Evolutionary conservation across 2,888 invertebrate species (phyloP).

Genomic region (Drosophila kambysellisi): DNA sequence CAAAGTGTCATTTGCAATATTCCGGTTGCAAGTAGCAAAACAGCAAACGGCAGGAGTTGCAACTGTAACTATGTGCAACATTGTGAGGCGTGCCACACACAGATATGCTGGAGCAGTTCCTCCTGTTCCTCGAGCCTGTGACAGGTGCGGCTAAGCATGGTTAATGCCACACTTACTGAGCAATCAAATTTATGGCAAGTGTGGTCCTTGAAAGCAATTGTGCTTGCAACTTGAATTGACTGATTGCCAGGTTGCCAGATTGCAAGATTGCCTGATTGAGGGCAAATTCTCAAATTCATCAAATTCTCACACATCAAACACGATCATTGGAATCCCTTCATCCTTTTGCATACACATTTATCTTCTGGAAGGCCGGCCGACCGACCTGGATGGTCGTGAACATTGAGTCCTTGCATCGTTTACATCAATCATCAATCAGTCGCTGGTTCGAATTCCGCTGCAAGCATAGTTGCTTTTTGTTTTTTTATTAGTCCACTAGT

Average conservation of each 20-base stretch:
- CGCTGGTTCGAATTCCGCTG: too few relatives aligned
- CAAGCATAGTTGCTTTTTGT: too few relatives aligned
- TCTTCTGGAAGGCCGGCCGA: too few relatives aligned
- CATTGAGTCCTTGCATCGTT: too few relatives aligned
- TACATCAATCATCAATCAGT: too few relatives aligned
- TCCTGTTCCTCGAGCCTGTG: too few relatives aligned
- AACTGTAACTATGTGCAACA: background rate
- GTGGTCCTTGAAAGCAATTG: background rate
- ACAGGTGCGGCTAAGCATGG: slow-evolving; percentile 17
- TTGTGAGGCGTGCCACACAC: background rate
- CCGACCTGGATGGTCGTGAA: too few relatives aligned
- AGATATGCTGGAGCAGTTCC: too few relatives aligned
- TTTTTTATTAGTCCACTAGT: too few relatives aligned
- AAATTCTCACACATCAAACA: background rate
- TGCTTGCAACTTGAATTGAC: background rate
- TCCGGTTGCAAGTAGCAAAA: slow-evolving; percentile 1
- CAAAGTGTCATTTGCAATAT: slow-evolving; percentile 49
- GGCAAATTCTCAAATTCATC: background rate
- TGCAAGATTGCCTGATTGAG: background rate
- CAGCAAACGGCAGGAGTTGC: background rate
- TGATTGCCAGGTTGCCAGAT: background rate
- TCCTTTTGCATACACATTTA: too few relatives aligned
- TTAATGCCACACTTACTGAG: slow-evolving; percentile 44
- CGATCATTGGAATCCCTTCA: background rate
- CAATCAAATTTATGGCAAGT: slow-evolving; percentile 13